Evolutionary conservation across 1,140 invertebrate genomes (phyloP).

Genomic region (Drosophila tristis): DNA sequence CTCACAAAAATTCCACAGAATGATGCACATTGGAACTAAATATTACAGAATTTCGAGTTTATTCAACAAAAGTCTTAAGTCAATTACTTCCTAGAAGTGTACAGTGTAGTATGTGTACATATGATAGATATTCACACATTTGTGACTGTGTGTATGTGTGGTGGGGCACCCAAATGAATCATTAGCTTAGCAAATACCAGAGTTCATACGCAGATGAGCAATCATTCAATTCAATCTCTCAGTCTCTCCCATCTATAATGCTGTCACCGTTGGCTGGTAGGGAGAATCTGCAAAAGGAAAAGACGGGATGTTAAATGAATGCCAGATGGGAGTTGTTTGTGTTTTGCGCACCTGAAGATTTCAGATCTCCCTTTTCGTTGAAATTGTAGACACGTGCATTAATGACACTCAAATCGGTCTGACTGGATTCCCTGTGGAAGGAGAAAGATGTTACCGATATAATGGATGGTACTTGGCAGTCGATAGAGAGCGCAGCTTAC

Average conservation of each 20-base stretch:
- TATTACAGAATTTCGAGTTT: slow-evolving; percentile 16
- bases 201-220: slow-evolving; percentile 18
- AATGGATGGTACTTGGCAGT: too few relatives aligned
- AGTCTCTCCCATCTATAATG: slow-evolving; percentile 42
- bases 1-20: too few relatives aligned
- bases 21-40: too few relatives aligned
- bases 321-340: not conserved
- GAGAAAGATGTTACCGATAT: too few relatives aligned
- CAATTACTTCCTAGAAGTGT: not conserved
- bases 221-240: slow-evolving; percentile 8
- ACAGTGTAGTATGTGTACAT: not conserved
- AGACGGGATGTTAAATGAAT: not conserved
- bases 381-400: slow-evolving; percentile 74
- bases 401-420: slow-evolving; percentile 69
- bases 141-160: too few relatives aligned
- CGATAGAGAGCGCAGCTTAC: slow-evolving; percentile 39
- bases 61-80: slow-evolving; percentile 17
- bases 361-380: slow-evolving; percentile 70
- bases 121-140: slow-evolving; percentile 12
- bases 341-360: slow-evolving; percentile 42
- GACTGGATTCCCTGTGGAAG: slow-evolving; percentile 58
- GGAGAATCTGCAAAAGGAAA: slow-evolving; percentile 50
- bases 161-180: slow-evolving; percentile 17
- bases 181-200: slow-evolving; percentile 13
- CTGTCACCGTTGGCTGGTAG: slow-evolving; percentile 67